Conservation (phyloP, 1,140 invertebrate genomes). For the Tyrophagus putrescentiae region DNA sequence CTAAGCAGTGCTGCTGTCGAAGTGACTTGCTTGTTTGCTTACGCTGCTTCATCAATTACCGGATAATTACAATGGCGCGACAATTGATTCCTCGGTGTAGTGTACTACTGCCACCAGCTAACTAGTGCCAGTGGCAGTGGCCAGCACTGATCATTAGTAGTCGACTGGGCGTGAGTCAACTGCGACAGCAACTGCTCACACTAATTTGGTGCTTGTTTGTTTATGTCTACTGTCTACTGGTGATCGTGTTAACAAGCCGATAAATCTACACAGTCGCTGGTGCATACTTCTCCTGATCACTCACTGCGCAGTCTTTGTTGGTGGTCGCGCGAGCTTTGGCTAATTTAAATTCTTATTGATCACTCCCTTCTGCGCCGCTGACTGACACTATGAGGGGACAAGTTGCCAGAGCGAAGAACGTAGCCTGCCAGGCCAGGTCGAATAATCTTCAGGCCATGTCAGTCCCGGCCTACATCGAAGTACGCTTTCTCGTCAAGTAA, state of each 20-base stretch:
- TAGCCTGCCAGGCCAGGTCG: too few relatives aligned
- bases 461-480: too few relatives aligned
- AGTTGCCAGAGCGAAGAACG: too few relatives aligned
- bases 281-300: background rate
- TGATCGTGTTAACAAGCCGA: slow-evolving; percentile 14
- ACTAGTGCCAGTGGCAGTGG: background rate
- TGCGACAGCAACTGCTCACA: background rate
- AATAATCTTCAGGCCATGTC: too few relatives aligned
- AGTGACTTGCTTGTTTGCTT: too few relatives aligned
- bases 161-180: background rate
- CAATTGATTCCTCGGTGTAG: slow-evolving; percentile 5
- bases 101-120: background rate
- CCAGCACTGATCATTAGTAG: slow-evolving; percentile 6
- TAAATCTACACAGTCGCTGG: background rate
- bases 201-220: slow-evolving; percentile 14
- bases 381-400: too few relatives aligned
- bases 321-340: slow-evolving; percentile 4
- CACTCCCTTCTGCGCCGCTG: background rate
- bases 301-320: background rate
- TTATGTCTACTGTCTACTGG: background rate
- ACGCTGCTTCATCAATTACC: background rate
- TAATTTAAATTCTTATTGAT: slow-evolving; percentile 14
- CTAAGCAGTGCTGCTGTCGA: too few relatives aligned
- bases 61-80: slow-evolving; percentile 6
- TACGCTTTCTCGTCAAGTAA: too few relatives aligned